A percentile compares a stretch with the other conserved stretches of the same genome.
Evolutionary conservation across 2,797 vertebrate species (phyloP).

Genomic region (Anguilla pacifica): DNA sequence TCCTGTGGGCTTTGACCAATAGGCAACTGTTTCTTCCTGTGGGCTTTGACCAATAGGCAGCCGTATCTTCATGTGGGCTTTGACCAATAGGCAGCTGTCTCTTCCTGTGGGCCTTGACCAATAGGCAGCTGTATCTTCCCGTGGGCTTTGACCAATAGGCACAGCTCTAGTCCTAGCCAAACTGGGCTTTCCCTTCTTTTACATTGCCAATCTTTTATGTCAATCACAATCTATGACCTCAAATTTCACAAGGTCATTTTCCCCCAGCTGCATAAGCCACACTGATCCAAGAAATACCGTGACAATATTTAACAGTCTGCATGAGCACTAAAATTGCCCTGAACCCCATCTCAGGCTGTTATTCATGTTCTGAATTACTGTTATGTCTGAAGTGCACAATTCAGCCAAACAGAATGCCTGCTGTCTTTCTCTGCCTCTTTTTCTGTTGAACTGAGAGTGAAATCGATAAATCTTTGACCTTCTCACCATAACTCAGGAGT

Average conservation of each 20-base stretch:
- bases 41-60: background rate
- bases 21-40: background rate
- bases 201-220: background rate
- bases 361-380: background rate
- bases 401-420: background rate
- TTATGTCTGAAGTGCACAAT: conserved; percentile 6
- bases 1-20: background rate
- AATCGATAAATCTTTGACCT: background rate
- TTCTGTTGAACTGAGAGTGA: background rate
- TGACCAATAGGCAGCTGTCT: too few relatives aligned
- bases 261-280: background rate
- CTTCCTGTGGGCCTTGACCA: background rate
- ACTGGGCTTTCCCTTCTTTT: background rate
- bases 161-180: background rate
- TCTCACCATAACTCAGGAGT: background rate
- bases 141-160: background rate
- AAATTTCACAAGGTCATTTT: background rate
- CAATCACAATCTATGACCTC: background rate
- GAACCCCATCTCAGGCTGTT: background rate
- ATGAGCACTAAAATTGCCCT: background rate
- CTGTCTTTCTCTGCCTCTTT: background rate
- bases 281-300: background rate
- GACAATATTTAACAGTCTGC: background rate
- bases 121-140: background rate
- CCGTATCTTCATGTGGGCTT: too few relatives aligned